Evolutionary conservation across 2,797 vertebrate species (phyloP), one percentile per base, ranked within the genome.

Genomic region (Premnoplex brunnescens): DNA sequence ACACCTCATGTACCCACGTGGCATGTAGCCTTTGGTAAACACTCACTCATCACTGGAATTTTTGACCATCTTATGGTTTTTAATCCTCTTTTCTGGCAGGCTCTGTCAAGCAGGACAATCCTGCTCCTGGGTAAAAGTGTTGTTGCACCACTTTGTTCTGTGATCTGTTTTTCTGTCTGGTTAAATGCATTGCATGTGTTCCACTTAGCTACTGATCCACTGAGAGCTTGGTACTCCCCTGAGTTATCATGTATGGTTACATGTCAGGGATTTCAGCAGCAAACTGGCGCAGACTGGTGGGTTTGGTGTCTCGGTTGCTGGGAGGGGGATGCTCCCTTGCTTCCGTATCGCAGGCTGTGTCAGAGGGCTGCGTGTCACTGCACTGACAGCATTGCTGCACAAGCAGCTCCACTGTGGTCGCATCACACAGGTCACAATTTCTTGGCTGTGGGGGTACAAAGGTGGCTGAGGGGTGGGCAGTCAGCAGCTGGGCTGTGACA

Each of bases 161-260:
- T 14, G 17, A 27, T 56, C 30, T 74, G 20, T 54, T 79, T 85
- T 82, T 46, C n/a, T 79, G 4, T 44, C 51, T 69, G 12, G 6
- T 76, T 80, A 46, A 83, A 91, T 66, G 24, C 3, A 7, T 13
- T 34, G 14, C 15, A 1, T 30, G 9, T 52, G 27, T 75, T 43
- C 41, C 14, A 17, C 27, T 74, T 39, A 55, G 36, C 32, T 75
- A 21, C 41, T 60, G 59, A 26, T 36, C 10, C 23, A 32, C 27
- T 7, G 36, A 51, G 20, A 51, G 27, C 74, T 82, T 32, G 22
- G 9, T 64, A 26, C 37, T 74, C n/a, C 59, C 48, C 37, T 6
- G 12, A 32, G 15, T 55, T 67, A 43, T 18, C 32, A 4, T 6
- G 3, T 26, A 4, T 34, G 0, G 0, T 75, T 76, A 18, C 7